These are phyloP conservation scores for Microplitis mediator DNA, from an alignment of 1,140 invertebrate genomes.

Conservation along the genomic window DNA sequence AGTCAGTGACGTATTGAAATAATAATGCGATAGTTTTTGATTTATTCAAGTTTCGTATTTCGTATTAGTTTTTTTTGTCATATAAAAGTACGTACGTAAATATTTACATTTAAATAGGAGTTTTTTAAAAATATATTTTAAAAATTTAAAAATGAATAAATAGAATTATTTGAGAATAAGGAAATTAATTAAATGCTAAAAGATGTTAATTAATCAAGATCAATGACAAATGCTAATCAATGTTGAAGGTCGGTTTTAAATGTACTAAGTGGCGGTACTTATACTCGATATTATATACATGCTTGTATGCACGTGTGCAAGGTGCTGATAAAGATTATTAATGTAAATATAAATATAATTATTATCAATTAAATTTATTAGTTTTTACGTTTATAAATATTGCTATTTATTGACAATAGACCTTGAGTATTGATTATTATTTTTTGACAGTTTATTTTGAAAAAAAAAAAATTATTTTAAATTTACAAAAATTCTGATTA, in stretches of 20 bases:
- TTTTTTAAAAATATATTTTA: too few species aligned
- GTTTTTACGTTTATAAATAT: neutral
- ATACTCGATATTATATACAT: too few species aligned
- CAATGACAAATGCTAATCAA: neutral
- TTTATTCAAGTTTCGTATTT: too few species aligned
- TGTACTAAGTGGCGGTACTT: neutral
- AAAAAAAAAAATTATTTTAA: too few species aligned
- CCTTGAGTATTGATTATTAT: neutral
- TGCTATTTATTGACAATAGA: neutral
- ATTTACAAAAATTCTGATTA: too few species aligned
- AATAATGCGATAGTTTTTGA: too few species aligned
- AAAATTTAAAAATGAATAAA: too few species aligned
- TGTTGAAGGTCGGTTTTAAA: neutral
- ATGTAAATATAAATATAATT: neutral
- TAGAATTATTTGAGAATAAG: too few species aligned
- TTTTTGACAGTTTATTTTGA: neutral
- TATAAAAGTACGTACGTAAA: too few species aligned
- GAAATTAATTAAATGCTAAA: neutral
- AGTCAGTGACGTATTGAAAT: too few species aligned
- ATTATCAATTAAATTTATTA: neutral
- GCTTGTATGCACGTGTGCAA: neutral
- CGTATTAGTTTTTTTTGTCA: too few species aligned
- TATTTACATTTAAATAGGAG: too few species aligned
- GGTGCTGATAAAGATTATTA: neutral
- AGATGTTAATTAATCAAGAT: constrained; percentile 6